Evolutionary conservation across 2,797 vertebrate species (phyloP).

Genomic region (Premnoplex brunnescens): DNA sequence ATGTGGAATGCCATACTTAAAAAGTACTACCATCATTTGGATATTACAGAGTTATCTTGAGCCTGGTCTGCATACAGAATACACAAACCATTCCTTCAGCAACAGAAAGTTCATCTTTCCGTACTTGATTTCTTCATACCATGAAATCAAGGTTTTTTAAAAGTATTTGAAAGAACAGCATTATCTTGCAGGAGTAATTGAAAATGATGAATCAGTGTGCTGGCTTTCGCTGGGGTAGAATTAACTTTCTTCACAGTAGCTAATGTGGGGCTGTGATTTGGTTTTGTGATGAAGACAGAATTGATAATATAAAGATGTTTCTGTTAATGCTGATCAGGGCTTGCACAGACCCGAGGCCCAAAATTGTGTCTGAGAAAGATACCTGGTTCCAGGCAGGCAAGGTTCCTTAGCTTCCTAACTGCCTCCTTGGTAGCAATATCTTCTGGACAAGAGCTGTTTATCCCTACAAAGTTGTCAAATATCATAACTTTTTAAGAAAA

Average conservation of each 20-base stretch:
- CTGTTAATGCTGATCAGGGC: neutral
- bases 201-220: neutral
- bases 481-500: neutral
- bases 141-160: neutral
- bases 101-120: neutral
- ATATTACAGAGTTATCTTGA: neutral
- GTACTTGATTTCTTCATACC: neutral
- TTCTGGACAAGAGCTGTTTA: too few species aligned
- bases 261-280: neutral
- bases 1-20: neutral
- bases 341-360: too few species aligned
- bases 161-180: neutral
- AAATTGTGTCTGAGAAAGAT: too few species aligned
- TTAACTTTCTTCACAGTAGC: neutral
- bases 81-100: neutral
- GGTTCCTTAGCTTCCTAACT: too few species aligned
- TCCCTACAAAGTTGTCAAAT: neutral
- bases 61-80: neutral
- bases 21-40: neutral
- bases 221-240: neutral
- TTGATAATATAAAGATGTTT: neutral
- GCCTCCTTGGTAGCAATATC: too few species aligned
- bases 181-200: neutral
- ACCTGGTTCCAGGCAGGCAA: too few species aligned
- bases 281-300: accelerated